These are phyloP conservation scores for Meghimatium bilineatum DNA, from an alignment of 2,888 invertebrate species.

Conservation along the genomic window DNA sequence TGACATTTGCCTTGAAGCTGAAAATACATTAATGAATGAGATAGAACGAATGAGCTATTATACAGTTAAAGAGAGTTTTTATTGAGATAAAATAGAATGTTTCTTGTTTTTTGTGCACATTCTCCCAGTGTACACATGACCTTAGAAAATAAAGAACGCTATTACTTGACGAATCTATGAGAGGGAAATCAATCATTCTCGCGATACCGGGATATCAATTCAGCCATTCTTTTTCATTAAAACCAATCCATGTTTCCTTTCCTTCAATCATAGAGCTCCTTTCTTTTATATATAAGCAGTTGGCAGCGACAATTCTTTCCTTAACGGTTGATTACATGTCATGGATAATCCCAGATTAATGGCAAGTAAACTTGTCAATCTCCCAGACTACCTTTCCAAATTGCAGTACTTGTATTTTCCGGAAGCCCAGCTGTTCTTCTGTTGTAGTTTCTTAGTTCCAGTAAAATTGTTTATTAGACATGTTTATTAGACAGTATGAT, in stretches of 20 bases:
- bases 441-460: neutral
- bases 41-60: no score
- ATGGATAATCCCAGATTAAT: neutral
- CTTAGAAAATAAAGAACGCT: no score
- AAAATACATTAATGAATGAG: no score
- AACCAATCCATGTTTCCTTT: neutral
- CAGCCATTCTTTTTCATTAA: neutral
- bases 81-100: no score
- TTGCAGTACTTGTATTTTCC: neutral
- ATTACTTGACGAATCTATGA: neutral
- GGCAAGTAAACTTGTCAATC: neutral
- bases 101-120: no score
- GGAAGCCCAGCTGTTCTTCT: neutral
- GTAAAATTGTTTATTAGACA: no score
- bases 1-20: no score
- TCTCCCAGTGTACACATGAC: no score
- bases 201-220: neutral
- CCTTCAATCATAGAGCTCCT: no score
- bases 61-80: no score
- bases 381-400: neutral
- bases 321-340: neutral
- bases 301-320: neutral
- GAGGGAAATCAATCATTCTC: slow-evolving; percentile 16
- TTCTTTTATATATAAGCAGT: neutral
- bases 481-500: no score